Conservation (phyloP, 2,113 vertebrate genomes). For the Actenoides lindsayi region DNA sequence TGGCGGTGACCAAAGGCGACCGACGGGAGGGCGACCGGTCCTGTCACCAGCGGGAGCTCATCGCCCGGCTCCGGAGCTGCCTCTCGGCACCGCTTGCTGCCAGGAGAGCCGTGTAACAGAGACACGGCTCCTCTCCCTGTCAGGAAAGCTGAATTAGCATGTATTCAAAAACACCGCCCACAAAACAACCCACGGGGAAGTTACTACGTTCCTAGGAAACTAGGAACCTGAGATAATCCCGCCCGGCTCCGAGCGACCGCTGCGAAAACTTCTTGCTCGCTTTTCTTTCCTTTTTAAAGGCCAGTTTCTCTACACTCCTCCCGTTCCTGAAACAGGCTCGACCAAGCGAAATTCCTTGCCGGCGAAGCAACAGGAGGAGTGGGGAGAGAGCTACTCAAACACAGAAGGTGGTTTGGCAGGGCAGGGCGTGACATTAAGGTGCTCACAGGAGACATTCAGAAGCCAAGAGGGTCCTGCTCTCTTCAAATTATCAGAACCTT, state of each 20-base stretch:
- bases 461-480: background rate
- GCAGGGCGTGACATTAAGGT: background rate
- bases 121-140: conserved; percentile 40
- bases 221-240: conserved; percentile 38
- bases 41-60: background rate
- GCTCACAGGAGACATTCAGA: background rate
- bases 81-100: background rate
- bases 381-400: background rate
- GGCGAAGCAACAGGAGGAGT: background rate
- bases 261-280: background rate
- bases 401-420: background rate
- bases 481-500: background rate
- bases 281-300: background rate
- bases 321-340: background rate
- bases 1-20: background rate
- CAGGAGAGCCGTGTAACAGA: background rate
- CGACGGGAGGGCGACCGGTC: background rate
- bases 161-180: conserved; percentile 71
- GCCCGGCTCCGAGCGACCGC: background rate
- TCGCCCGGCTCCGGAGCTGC: background rate
- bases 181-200: conserved; percentile 7
- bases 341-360: background rate
- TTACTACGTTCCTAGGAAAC: conserved; percentile 58
- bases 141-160: conserved; percentile 60
- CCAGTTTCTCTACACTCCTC: background rate